Evolutionary conservation across 2,113 vertebrate species (phyloP).

Genomic region (Pipra filicauda): DNA sequence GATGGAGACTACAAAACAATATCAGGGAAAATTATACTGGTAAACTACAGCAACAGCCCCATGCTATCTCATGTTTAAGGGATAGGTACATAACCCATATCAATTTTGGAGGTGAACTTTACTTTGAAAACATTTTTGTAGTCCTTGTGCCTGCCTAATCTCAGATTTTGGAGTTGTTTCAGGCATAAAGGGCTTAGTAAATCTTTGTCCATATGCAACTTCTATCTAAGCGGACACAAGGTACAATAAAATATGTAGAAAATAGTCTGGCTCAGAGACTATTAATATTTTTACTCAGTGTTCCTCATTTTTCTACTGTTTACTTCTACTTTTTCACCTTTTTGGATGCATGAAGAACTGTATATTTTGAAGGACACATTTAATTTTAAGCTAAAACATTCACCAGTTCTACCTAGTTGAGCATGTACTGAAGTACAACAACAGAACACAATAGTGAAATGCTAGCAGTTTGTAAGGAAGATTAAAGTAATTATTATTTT

Average conservation of each 20-base stretch:
- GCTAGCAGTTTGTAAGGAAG: neutral
- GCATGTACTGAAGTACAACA: neutral
- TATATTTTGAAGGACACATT: neutral
- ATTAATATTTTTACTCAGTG: neutral
- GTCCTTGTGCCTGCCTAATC: neutral
- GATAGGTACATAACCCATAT: neutral
- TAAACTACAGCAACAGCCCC: neutral
- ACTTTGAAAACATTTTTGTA: constrained; percentile 38
- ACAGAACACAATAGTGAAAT: neutral
- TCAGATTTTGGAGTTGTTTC: constrained; percentile 6
- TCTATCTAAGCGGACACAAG: constrained; percentile 13
- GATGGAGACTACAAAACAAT: neutral
- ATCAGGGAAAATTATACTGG: neutral
- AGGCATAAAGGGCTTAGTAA: constrained; percentile 29
- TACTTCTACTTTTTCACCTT: neutral
- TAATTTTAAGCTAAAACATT: neutral
- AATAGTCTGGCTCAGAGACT: neutral
- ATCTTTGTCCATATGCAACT: constrained; percentile 23
- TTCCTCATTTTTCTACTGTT: neutral
- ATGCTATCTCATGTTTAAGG: neutral
- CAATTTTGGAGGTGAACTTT: constrained; percentile 9
- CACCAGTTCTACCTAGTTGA: neutral
- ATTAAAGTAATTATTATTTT: neutral
- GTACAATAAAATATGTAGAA: constrained; percentile 28
- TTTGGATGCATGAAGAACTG: neutral